phyloP scores from a whole-genome alignment of 2,888 invertebrate species.

The Troides aeacus region DNA sequence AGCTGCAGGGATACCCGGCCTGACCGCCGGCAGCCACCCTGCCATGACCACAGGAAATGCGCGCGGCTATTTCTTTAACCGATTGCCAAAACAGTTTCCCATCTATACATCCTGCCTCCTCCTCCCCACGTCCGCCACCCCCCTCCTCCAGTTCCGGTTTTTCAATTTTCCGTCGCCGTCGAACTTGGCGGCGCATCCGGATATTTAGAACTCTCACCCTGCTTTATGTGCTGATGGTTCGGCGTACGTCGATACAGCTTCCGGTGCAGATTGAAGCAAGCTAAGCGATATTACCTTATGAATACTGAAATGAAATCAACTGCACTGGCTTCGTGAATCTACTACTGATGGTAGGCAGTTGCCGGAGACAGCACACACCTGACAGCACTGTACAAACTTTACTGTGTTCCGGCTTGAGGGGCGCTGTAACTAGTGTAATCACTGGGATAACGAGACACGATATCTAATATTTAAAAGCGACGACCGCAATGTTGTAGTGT shows the following conservation, averaged over 20 bases:
- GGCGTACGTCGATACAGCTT: slow-evolving; percentile 41
- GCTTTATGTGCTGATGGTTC: slow-evolving; percentile 50
- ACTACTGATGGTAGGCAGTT: background rate
- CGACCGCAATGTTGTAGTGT: too few species aligned
- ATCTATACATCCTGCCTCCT: slow-evolving; percentile 57
- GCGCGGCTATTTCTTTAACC: slow-evolving; percentile 66
- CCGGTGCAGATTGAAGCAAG: slow-evolving; percentile 46
- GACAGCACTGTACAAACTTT: too few species aligned
- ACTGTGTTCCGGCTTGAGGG: too few species aligned
- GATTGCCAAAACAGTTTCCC: slow-evolving; percentile 72
- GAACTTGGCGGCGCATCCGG: slow-evolving; percentile 61
- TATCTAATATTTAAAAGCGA: too few species aligned
- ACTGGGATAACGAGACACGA: too few species aligned
- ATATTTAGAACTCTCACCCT: slow-evolving; percentile 54
- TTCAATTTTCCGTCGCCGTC: slow-evolving; percentile 67
- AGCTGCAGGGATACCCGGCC: slow-evolving; percentile 50
- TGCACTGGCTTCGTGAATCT: background rate
- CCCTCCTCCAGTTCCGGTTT: slow-evolving; percentile 41
- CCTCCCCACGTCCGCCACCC: too few species aligned
- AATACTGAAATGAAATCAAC: slow-evolving; percentile 15
- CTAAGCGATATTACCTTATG: slow-evolving; percentile 26
- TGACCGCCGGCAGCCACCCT: slow-evolving; percentile 70
- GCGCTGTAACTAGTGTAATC: too few species aligned
- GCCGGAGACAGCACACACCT: too few species aligned
- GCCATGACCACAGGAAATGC: slow-evolving; percentile 78